phyloP scores from a whole-genome alignment of 2,888 invertebrate species.

The Pogonocherus hispidulus region DNA sequence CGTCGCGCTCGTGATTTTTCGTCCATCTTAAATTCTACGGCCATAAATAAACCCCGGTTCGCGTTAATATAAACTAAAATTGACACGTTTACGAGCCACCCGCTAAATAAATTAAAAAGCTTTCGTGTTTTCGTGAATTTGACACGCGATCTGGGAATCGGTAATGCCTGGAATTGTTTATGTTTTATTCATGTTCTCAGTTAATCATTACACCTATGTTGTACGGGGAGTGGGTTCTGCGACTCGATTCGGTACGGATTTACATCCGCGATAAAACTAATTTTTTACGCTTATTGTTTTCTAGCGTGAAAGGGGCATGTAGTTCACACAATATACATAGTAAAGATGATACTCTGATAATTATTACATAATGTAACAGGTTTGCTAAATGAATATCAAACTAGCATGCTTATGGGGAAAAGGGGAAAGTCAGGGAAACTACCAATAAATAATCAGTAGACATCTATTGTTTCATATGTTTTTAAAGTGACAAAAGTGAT shows the following conservation, averaged over 20 bases:
- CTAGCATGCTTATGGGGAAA: too few relatives aligned
- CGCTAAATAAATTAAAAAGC: conserved; percentile 37
- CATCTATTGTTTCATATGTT: too few relatives aligned
- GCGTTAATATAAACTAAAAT: conserved; percentile 34
- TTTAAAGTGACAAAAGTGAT: too few relatives aligned
- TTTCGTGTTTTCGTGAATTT: conserved; percentile 39
- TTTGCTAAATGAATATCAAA: not conserved
- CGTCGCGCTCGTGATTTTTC: conserved; percentile 12
- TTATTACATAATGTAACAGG: too few relatives aligned
- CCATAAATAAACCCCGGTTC: conserved; percentile 22
- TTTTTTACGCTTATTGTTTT: conserved; percentile 18
- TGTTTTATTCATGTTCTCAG: conserved; percentile 51
- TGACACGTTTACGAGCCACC: conserved; percentile 40
- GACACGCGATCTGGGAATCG: conserved; percentile 45
- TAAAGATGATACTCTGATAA: not conserved
- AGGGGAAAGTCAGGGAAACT: too few relatives aligned
- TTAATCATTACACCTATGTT: conserved; percentile 47
- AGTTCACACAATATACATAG: not conserved
- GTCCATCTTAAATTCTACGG: conserved; percentile 6
- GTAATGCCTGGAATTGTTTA: conserved; percentile 46
- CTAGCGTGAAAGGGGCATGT: not conserved
- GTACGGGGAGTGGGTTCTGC: conserved; percentile 8
- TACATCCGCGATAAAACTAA: conserved; percentile 20
- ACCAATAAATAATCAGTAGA: too few relatives aligned
- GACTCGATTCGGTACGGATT: conserved; percentile 4